Evolutionary conservation across 2,888 invertebrate species (phyloP), one percentile per base, ranked within the genome.

Genomic region (Agrotis puta): DNA sequence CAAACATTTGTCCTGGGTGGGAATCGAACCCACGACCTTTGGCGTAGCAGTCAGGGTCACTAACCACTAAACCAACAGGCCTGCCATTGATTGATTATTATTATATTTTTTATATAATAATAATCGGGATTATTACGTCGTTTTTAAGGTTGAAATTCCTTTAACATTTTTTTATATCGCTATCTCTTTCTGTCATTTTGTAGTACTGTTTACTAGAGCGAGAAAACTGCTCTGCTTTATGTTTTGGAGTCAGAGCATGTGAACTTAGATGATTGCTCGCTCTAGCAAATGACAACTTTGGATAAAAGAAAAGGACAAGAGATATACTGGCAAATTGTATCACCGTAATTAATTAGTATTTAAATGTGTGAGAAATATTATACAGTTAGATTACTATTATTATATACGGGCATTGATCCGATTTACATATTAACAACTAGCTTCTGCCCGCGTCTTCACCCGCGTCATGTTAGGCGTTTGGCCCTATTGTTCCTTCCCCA

Each of bases 51-150:
- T n/a, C n/a, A n/a, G n/a, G n/a, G n/a, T n/a, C n/a, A n/a, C n/a
- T n/a, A n/a, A n/a, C n/a, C n/a, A n/a, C n/a, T n/a, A n/a, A n/a
- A n/a, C n/a, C n/a, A n/a, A n/a, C n/a, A n/a, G n/a, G n/a, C n/a
- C n/a, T n/a, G n/a, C n/a, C n/a, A n/a, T n/a, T n/a, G n/a, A n/a
- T n/a, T n/a, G n/a, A n/a, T n/a, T n/a, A n/a, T n/a, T n/a, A n/a
- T n/a, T n/a, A n/a, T n/a, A 18, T 20, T 54, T 70, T 39, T 13
- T 74, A 11, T 39, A 1, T 11, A 39, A 45, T 56, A 18, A 48
- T n/a, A 61, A 75, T 77, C 74, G 77, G 77, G 74, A 75, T 75
- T 75, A 75, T 77, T 75, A 75, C 74, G 63, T 16, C 9, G 77
- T 16, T 70, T 45, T n/a, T 47, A 18, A 45, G 16, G 18, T 9